Percentiles rank a stretch among this genome's conserved stretches.
These are phyloP conservation scores for Caenorhabditis angaria DNA, from an alignment of 2,888 invertebrate species.

Conservation along the genomic window DNA sequence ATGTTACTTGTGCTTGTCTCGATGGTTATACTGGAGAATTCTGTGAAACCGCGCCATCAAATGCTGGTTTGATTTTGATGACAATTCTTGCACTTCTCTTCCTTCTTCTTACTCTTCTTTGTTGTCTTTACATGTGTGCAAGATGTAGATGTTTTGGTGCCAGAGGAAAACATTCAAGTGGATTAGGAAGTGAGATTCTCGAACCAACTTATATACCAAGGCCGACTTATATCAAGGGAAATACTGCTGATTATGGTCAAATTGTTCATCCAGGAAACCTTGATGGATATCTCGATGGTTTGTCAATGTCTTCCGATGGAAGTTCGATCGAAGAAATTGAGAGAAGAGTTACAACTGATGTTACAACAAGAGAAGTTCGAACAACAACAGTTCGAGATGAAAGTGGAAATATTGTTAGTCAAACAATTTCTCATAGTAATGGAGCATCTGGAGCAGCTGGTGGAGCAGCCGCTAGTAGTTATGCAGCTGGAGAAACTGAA, in stretches of 20 bases:
- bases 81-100: conserved; percentile 70
- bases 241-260: conserved; percentile 33
- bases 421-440: conserved; percentile 30
- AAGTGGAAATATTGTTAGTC: conserved; percentile 54
- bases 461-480: too few species aligned
- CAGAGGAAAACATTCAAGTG: conserved; percentile 34
- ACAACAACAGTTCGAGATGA: conserved; percentile 59
- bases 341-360: conserved; percentile 68
- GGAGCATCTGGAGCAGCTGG: background rate
- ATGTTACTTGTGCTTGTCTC: conserved; percentile 66
- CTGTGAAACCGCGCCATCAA: conserved; percentile 60
- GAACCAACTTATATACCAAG: conserved; percentile 64
- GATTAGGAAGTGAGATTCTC: conserved; percentile 51
- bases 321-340: conserved; percentile 62
- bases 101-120: conserved; percentile 68
- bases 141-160: conserved; percentile 60
- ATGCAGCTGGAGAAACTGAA: conserved; percentile 44
- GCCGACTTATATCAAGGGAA: conserved; percentile 61
- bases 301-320: conserved; percentile 54
- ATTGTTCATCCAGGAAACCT: conserved; percentile 53
- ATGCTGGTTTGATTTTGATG: conserved; percentile 59
- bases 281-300: conserved; percentile 55
- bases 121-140: conserved; percentile 59
- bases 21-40: conserved; percentile 64
- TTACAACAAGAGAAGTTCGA: conserved; percentile 61